Conservation (phyloP, 2,797 vertebrate genomes). For the Cottoperca gobio region DNA sequence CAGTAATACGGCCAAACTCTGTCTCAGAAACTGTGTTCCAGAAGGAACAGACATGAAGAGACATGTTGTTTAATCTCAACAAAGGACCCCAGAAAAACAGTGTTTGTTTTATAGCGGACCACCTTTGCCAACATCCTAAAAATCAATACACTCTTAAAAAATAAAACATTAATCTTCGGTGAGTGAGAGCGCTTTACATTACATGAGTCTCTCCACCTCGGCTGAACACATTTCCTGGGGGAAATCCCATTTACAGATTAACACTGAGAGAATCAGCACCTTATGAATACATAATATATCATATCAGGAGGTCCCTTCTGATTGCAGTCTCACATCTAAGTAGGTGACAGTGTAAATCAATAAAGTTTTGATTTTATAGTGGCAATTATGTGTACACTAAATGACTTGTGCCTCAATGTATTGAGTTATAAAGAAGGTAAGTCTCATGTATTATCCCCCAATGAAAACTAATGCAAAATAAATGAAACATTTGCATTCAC, state of each 20-base stretch:
- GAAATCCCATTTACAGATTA: not conserved
- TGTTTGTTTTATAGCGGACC: not conserved
- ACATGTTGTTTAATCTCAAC: slow-evolving; percentile 23
- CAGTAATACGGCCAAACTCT: not conserved
- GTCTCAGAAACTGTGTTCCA: not conserved
- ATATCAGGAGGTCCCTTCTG: slow-evolving; percentile 3
- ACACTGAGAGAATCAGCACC: not conserved
- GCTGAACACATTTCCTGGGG: not conserved
- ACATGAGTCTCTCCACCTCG: not conserved
- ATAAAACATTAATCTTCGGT: not conserved
- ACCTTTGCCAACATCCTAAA: not conserved
- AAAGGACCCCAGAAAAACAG: slow-evolving; percentile 8
- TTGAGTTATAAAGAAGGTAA: not conserved
- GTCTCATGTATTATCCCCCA: not conserved
- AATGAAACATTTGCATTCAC: not conserved
- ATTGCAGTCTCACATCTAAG: not conserved
- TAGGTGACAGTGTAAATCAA: slow-evolving; percentile 3
- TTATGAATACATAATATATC: slow-evolving; percentile 4
- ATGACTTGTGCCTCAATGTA: slow-evolving; percentile 3
- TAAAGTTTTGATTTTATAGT: slow-evolving; percentile 5
- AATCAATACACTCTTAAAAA: slow-evolving; percentile 9
- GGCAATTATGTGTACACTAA: not conserved
- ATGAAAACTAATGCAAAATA: slow-evolving; percentile 15
- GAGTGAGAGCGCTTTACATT: not conserved
- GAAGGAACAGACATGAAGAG: not conserved